A percentile compares a stretch with the other conserved stretches of the same genome.
These are phyloP conservation scores for Autographa gamma DNA, from an alignment of 2,888 invertebrate genomes.

Conservation along the genomic window DNA sequence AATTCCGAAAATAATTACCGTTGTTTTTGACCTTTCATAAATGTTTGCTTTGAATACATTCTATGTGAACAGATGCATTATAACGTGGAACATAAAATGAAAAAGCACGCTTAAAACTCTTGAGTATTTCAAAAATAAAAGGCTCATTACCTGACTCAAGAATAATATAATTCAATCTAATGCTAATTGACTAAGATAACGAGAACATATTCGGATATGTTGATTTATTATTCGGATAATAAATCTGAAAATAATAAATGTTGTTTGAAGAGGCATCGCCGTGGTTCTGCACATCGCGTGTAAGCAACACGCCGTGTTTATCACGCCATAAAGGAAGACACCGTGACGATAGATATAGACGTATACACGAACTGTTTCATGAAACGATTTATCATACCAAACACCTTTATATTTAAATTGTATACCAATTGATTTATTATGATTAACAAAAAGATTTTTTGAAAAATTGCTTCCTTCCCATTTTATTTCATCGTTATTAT, in stretches of 20 bases:
- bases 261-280: conserved; percentile 5
- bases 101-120: background rate
- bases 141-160: background rate
- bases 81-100: background rate
- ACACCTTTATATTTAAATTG: conserved; percentile 20
- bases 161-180: background rate
- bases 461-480: background rate
- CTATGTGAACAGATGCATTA: background rate
- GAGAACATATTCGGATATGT: background rate
- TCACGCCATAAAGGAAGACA: conserved; percentile 38
- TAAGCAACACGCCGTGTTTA: conserved; percentile 12
- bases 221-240: background rate
- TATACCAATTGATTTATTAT: conserved; percentile 27
- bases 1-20: background rate
- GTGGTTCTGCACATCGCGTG: conserved; percentile 29
- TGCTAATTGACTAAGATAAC: background rate
- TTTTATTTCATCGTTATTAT: background rate
- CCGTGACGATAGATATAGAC: conserved; percentile 26
- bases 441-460: background rate
- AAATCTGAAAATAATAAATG: conserved; percentile 23
- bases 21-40: background rate
- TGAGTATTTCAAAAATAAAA: background rate
- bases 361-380: conserved; percentile 21
- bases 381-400: conserved; percentile 30
- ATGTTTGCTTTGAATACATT: background rate